A percentile compares a stretch with the other conserved stretches of the same genome.
phyloP scores from a whole-genome alignment of 2,888 invertebrate genomes.

The Nasonovia ribisnigri region DNA sequence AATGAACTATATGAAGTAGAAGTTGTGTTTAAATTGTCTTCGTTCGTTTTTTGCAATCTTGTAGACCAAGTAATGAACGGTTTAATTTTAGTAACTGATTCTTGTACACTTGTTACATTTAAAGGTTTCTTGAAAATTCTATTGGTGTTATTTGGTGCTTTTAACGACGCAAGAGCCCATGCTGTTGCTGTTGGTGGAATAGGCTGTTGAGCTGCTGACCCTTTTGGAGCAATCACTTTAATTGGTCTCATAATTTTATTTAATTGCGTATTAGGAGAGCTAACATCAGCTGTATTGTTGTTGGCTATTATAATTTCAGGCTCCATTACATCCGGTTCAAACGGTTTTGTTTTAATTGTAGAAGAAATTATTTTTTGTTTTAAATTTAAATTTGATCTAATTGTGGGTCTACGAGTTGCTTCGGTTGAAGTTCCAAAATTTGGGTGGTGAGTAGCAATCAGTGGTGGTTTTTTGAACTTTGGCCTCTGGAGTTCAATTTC shows the following conservation, averaged over 20 bases:
- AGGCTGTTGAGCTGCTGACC: slow-evolving; percentile 67
- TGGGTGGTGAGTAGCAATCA: slow-evolving; percentile 56
- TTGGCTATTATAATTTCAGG: neutral
- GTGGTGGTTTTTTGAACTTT: slow-evolving; percentile 59
- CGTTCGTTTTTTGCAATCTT: slow-evolving; percentile 66
- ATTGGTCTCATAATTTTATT: slow-evolving; percentile 51
- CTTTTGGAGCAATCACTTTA: slow-evolving; percentile 49
- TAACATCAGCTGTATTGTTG: slow-evolving; percentile 2
- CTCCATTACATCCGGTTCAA: slow-evolving; percentile 20
- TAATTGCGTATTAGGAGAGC: neutral
- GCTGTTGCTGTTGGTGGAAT: slow-evolving; percentile 74
- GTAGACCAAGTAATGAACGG: slow-evolving; percentile 67
- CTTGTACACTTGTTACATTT: slow-evolving; percentile 17
- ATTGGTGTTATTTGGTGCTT: slow-evolving; percentile 69
- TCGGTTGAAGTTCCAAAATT: slow-evolving; percentile 60
- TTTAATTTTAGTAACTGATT: slow-evolving; percentile 62
- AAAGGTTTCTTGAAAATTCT: slow-evolving; percentile 58
- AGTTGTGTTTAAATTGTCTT: slow-evolving; percentile 58
- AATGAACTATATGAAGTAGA: neutral
- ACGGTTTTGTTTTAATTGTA: slow-evolving; percentile 15
- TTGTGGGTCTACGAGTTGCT: slow-evolving; percentile 32
- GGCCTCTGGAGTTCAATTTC: slow-evolving; percentile 43
- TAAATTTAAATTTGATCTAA: slow-evolving; percentile 57
- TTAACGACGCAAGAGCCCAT: slow-evolving; percentile 73
- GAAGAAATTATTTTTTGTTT: slow-evolving; percentile 61